These are phyloP conservation scores for Lanistes nyassanus DNA, from an alignment of 1,140 invertebrate species.

Conservation along the genomic window DNA sequence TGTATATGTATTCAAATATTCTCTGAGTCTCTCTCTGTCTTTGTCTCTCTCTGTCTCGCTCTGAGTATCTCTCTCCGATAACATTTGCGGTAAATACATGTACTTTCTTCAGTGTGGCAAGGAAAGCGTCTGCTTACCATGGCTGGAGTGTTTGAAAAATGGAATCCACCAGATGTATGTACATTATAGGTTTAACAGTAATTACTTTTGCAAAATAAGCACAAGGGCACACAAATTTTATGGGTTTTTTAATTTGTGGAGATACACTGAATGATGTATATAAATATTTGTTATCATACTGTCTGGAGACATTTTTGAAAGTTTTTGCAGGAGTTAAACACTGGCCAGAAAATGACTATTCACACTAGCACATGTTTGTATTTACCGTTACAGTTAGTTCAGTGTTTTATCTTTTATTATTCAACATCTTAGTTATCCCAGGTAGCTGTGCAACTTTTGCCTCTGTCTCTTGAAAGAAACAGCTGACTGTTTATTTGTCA, in stretches of 20 bases:
- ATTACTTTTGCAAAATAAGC: not conserved
- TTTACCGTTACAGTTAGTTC: not conserved
- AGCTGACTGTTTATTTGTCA: slow-evolving; percentile 41
- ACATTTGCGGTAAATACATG: too few relatives aligned
- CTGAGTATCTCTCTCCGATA: too few relatives aligned
- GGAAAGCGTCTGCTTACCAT: slow-evolving; percentile 77
- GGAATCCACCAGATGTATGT: slow-evolving; percentile 70
- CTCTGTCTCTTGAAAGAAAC: not conserved
- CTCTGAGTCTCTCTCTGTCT: too few relatives aligned
- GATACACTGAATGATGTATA: not conserved
- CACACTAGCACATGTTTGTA: not conserved
- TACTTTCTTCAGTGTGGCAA: slow-evolving; percentile 71
- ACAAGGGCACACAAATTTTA: not conserved
- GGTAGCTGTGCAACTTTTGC: not conserved
- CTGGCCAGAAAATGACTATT: not conserved
- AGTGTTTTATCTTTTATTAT: not conserved
- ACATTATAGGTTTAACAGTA: not conserved
- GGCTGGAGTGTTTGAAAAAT: slow-evolving; percentile 81
- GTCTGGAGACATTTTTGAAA: not conserved
- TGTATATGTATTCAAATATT: not conserved
- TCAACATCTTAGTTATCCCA: not conserved
- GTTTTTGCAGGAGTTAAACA: not conserved
- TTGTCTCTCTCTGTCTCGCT: too few relatives aligned
- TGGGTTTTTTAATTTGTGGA: not conserved
- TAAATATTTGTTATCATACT: not conserved